Evolutionary conservation across 2,797 vertebrate genomes (phyloP), one percentile per base, ranked within the genome.

Genomic region (Xenops minutus): DNA sequence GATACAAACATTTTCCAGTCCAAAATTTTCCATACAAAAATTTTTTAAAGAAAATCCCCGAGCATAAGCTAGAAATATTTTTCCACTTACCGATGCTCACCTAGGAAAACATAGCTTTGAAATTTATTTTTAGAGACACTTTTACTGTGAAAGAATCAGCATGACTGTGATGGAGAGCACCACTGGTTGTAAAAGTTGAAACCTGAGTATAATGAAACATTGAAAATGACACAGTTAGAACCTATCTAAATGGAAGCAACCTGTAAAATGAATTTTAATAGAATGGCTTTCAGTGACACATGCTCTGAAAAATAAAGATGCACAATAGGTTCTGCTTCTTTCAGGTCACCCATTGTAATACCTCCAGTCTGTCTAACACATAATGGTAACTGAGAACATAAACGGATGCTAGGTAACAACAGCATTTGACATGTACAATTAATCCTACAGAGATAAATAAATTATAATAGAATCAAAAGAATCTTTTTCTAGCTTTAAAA

Each of bases 71-170:
- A 88, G 75, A 93, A 79, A 89, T 86, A 72, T 96, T 94, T 89
- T 93, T 74, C 66, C 44, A 20, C 12, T 96, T 93, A 67, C 79
- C 51, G 71, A 1, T 85, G 64, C 76, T 96, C 78, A 85, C 73
- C 74, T 95, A 73, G 88, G 61, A 85, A 94, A 95, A 83, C 14
- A 27, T 88, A 85, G 76, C 62, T 37, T 94, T 62, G 76, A 76
- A 96, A 91, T 89, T 96, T 97, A 97, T 95, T 98, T 95, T 97
- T 97, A 96, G 96, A 97, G 69, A 49, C 58, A 37, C 85, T 95
- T 97, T 97, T 91, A 77, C 68, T 96, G 62, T 85, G 74, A 93
- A 93, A 85, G 91, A 96, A 89, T 86, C 89, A 97, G 92, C 94
- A 95, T 81, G 95, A 92, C 83, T 95, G 85, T 94, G 83, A 76